Conservation (phyloP, 2,888 invertebrate genomes). For the Tholera decimalis region DNA sequence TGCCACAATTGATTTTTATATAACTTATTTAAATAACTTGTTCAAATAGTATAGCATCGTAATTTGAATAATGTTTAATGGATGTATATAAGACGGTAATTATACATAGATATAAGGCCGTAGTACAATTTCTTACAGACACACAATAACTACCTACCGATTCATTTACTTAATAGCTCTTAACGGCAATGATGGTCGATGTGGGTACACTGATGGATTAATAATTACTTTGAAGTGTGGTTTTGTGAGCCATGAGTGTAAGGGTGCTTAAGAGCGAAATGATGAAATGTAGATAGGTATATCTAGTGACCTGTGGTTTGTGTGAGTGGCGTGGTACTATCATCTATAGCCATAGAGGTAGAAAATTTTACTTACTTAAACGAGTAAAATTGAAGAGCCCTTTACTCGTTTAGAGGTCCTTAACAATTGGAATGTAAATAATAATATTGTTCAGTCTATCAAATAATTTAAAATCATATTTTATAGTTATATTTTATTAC, state of each 20-base stretch:
- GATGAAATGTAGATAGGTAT: constrained; percentile 18
- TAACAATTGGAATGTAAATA: no score
- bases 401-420: no score
- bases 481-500: no score
- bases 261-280: constrained; percentile 30
- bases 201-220: constrained; percentile 54
- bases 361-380: no score
- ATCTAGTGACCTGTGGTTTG: constrained; percentile 34
- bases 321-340: constrained; percentile 20
- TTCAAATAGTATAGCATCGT: no score
- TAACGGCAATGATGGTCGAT: constrained; percentile 39
- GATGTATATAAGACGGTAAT: neutral
- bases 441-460: no score
- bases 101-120: neutral
- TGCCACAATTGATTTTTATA: no score
- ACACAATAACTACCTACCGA: constrained; percentile 27
- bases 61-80: no score
- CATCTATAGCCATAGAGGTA: no score
- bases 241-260: constrained; percentile 49
- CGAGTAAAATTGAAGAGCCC: no score
- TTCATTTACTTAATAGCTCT: constrained; percentile 53
- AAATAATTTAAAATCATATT: no score
- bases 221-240: constrained; percentile 53
- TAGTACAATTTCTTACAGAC: constrained; percentile 23
- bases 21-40: no score